Percentiles rank a stretch among this genome's conserved stretches.
phyloP scores from a whole-genome alignment of 2,888 invertebrate species.

The Polydrusus tereticollis region DNA sequence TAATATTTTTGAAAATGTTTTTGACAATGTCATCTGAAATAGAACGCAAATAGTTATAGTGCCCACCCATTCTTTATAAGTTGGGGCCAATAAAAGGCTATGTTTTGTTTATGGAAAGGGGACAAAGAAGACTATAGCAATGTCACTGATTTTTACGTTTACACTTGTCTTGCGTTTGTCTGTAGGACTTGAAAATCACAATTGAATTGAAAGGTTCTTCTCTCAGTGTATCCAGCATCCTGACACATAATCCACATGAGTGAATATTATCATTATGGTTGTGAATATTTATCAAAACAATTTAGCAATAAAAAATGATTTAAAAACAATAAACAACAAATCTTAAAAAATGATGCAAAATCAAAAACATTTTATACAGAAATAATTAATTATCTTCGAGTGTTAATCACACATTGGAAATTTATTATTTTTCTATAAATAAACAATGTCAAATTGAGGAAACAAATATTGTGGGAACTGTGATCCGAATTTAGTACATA shows the following conservation, averaged over 20 bases:
- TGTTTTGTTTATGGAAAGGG: too few relatives aligned
- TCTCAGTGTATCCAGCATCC: too few relatives aligned
- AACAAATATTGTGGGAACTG: background rate
- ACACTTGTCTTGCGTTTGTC: too few relatives aligned
- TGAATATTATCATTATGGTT: background rate
- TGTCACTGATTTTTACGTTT: too few relatives aligned
- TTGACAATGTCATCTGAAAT: too few relatives aligned
- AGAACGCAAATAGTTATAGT: too few relatives aligned
- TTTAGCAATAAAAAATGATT: slow-evolving; percentile 15
- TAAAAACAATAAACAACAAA: slow-evolving; percentile 24
- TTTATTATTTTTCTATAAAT: slow-evolving; percentile 23
- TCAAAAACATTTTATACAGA: background rate
- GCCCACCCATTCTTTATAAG: too few relatives aligned
- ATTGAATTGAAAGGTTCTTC: too few relatives aligned
- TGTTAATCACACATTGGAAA: slow-evolving; percentile 18
- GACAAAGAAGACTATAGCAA: too few relatives aligned
- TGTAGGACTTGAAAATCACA: too few relatives aligned
- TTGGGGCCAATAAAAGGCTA: too few relatives aligned
- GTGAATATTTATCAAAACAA: background rate
- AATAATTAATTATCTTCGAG: slow-evolving; percentile 17
- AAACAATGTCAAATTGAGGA: slow-evolving; percentile 2
- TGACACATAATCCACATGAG: background rate
- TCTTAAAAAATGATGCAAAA: slow-evolving; percentile 10
- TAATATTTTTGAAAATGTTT: background rate
- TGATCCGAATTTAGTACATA: background rate